Conservation (phyloP, 2,113 vertebrate species). For the Chitala chitala region DNA sequence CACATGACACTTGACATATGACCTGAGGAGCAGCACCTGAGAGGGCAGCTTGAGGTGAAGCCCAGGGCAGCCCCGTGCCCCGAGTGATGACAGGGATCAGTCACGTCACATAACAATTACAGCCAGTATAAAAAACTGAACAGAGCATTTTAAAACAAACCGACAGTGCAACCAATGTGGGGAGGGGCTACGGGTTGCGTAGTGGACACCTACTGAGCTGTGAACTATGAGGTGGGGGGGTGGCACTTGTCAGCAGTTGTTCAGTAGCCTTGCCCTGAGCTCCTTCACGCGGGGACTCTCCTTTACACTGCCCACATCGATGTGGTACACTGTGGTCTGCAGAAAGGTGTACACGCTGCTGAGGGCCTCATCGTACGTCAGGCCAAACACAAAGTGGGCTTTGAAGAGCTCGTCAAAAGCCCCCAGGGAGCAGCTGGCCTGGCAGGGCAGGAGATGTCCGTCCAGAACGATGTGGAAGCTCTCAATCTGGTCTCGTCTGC, state of each 20-base stretch:
- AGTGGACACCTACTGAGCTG: not conserved
- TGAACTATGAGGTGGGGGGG: not conserved
- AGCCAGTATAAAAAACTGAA: not conserved
- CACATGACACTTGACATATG: not conserved
- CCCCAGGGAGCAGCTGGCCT: slow-evolving; percentile 22
- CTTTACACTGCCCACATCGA: slow-evolving; percentile 26
- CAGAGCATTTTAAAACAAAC: not conserved
- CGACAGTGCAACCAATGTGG: not conserved
- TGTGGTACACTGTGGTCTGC: slow-evolving; percentile 29
- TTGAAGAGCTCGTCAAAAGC: slow-evolving; percentile 29
- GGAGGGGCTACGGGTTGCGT: not conserved
- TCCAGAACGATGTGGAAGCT: slow-evolving; percentile 24
- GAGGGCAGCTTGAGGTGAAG: no score
- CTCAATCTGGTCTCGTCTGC: slow-evolving; percentile 15
- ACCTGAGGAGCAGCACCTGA: not conserved
- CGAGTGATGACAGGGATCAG: not conserved
- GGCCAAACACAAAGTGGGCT: slow-evolving; percentile 23
- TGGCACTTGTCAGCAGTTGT: slow-evolving; percentile 12
- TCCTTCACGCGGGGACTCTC: slow-evolving; percentile 27
- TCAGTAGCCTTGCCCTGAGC: slow-evolving; percentile 22
- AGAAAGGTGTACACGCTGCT: slow-evolving; percentile 27
- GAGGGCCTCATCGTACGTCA: slow-evolving; percentile 22
- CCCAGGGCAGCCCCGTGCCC: not conserved
- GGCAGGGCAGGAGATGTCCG: slow-evolving; percentile 18
- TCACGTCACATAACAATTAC: not conserved